Conservation (phyloP, 2,113 vertebrate species). For the Brachypodius melanocephalos region DNA sequence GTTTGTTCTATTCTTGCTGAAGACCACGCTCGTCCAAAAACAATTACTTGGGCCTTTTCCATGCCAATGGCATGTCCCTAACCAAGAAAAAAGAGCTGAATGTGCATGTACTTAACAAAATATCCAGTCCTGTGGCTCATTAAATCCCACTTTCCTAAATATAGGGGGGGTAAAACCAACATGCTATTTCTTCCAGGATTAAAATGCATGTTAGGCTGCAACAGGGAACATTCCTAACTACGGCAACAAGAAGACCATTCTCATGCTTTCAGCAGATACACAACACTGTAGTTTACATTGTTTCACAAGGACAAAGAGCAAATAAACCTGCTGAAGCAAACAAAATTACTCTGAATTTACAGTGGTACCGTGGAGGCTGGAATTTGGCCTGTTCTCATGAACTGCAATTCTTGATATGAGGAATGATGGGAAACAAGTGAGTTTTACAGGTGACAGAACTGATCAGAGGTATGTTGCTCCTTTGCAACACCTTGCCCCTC, state of each 20-base stretch:
- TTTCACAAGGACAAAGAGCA: background rate
- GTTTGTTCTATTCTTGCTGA: background rate
- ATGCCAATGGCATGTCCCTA: slow-evolving; percentile 48
- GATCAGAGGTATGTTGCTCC: background rate
- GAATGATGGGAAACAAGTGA: background rate
- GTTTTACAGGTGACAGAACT: background rate
- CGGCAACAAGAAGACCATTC: background rate
- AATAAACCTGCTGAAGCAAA: background rate
- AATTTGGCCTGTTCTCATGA: background rate
- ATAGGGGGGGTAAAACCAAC: background rate
- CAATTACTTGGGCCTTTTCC: background rate
- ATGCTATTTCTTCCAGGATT: background rate
- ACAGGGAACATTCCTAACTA: background rate
- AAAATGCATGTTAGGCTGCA: background rate
- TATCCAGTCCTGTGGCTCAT: slow-evolving; percentile 43
- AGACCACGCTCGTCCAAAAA: background rate
- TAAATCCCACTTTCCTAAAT: slow-evolving; percentile 33
- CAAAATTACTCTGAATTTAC: background rate
- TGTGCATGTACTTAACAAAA: slow-evolving; percentile 46
- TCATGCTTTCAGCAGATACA: background rate
- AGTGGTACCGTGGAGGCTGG: accelerated
- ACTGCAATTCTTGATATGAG: background rate
- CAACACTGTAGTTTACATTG: background rate
- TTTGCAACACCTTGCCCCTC: background rate
- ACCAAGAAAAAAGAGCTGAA: slow-evolving; percentile 62